Evolutionary conservation across 2,888 invertebrate species (phyloP).

Genomic region (Pollenia griseotomentosa): DNA sequence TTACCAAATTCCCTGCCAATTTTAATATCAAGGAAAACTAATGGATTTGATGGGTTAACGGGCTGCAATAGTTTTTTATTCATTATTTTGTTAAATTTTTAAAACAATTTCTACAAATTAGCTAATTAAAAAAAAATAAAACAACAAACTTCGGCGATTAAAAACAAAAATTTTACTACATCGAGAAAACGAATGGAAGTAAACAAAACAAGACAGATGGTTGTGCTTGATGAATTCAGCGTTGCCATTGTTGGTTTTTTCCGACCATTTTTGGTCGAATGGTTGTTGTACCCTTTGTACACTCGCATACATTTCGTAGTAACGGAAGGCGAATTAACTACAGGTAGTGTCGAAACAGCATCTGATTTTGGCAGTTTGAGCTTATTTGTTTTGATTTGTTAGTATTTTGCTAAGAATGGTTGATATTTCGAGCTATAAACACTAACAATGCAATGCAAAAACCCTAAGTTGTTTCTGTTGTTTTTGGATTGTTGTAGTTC

Average conservation of each 20-base stretch:
- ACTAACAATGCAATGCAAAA: too few species aligned
- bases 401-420: too few species aligned
- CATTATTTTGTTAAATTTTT: conserved; percentile 40
- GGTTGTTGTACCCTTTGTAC: too few species aligned
- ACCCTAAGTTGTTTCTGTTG: too few species aligned
- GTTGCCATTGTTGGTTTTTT: not conserved
- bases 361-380: too few species aligned
- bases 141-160: not conserved
- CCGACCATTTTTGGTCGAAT: too few species aligned
- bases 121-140: not conserved
- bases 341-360: too few species aligned
- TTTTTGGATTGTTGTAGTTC: too few species aligned
- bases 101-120: not conserved
- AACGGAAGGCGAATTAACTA: too few species aligned
- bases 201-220: not conserved
- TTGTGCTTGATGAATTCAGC: not conserved
- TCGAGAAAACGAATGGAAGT: not conserved
- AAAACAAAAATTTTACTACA: not conserved
- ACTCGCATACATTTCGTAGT: too few species aligned
- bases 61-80: conserved; percentile 75
- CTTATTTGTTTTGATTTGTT: too few species aligned
- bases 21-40: conserved; percentile 89
- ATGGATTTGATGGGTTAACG: conserved; percentile 85
- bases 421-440: too few species aligned
- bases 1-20: conserved; percentile 89